Evolutionary conservation across 2,888 invertebrate species (phyloP).

Genomic region (Ormyrus thymus): DNA sequence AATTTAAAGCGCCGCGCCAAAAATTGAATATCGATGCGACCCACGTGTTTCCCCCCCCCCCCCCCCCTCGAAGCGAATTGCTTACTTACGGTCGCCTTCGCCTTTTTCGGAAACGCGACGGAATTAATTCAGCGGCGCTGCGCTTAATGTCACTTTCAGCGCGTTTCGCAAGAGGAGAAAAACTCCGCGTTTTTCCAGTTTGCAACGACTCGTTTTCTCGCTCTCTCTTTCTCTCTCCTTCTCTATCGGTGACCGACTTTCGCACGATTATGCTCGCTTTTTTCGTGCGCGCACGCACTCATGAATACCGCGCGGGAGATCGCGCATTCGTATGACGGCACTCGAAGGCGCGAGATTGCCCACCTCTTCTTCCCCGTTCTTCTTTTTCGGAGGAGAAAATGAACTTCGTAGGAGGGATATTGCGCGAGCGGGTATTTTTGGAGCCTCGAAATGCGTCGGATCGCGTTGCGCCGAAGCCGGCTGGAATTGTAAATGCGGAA

Average conservation of each 20-base stretch:
- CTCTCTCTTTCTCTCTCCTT: conserved; percentile 4
- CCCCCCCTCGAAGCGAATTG: neutral
- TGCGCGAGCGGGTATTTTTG: too few species aligned
- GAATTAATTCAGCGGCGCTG: conserved; percentile 34
- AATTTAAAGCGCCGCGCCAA: conserved; percentile 28
- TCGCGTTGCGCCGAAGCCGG: too few species aligned
- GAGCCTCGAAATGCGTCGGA: too few species aligned
- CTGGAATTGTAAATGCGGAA: too few species aligned
- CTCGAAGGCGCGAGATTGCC: neutral
- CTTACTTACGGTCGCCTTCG: too few species aligned
- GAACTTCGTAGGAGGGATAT: too few species aligned
- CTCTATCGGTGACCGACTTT: conserved; percentile 42
- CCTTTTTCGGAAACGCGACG: neutral
- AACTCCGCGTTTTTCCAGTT: neutral
- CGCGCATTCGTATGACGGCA: too few species aligned
- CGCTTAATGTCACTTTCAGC: neutral
- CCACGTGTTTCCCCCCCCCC: neutral
- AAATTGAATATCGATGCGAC: conserved; percentile 53
- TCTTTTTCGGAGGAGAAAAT: neutral
- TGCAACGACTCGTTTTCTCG: neutral
- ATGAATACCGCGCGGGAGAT: too few species aligned
- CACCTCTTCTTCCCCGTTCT: neutral
- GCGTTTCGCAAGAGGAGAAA: neutral
- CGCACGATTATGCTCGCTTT: conserved; percentile 36
- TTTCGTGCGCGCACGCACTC: neutral